phyloP scores from a whole-genome alignment of 1,140 invertebrate species.

The Amphibalanus amphitrite region DNA sequence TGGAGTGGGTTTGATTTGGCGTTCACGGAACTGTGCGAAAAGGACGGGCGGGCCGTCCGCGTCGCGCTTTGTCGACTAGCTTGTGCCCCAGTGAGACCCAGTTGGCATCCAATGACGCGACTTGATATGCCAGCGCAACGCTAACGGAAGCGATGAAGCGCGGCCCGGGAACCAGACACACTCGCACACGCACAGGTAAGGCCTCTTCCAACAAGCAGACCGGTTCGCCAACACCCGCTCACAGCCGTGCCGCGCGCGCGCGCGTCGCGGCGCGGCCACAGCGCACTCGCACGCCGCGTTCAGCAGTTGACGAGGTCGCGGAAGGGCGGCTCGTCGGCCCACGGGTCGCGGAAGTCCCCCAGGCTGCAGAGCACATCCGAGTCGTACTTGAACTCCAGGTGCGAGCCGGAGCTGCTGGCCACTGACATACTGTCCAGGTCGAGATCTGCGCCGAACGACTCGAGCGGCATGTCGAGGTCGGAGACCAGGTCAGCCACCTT shows the following conservation, averaged over 20 bases:
- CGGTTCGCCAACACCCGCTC: not conserved
- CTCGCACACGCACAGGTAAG: not conserved
- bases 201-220: not conserved
- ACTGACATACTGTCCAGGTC: not conserved
- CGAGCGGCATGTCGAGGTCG: constrained; percentile 1
- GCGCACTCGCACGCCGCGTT: not conserved
- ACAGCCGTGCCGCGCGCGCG: not conserved
- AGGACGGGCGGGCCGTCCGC: too few relatives aligned
- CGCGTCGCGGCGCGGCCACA: not conserved
- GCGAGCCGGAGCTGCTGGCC: not conserved
- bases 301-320: not conserved
- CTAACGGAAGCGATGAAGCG: not conserved
- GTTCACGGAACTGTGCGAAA: not conserved
- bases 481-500: not conserved
- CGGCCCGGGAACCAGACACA: not conserved
- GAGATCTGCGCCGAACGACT: not conserved
- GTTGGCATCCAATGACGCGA: not conserved
- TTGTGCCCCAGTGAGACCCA: not conserved
- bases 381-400: not conserved
- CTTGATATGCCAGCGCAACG: not conserved
- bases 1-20: not conserved
- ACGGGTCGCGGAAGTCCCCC: not conserved
- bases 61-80: not conserved
- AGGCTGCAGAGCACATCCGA: not conserved
- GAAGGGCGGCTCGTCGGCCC: not conserved